Evolutionary conservation across 2,888 invertebrate species (phyloP), one percentile per base, ranked within the genome.

Genomic region (Blomia tropicalis): DNA sequence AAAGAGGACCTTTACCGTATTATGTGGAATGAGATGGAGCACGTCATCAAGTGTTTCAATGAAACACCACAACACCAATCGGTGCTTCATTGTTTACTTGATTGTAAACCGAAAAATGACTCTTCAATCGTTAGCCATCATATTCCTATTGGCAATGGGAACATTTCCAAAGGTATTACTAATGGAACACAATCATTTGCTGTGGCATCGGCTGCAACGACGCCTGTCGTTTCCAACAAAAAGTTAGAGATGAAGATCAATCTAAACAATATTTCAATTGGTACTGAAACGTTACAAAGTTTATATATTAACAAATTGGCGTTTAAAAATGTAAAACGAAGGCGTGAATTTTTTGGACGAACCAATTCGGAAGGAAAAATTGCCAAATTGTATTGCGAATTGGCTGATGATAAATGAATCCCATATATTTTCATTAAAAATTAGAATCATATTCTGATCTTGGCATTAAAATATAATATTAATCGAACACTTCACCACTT

Each of bases 21-120:
- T 65, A 80, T 93, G 73, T 95, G 92, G 85, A 79, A 81, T 31
- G 93, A 95, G 72, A 73, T 93, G 56, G 93, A 93, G 72, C 82
- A 82, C 14, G 78, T 91, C 41, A 76, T 93, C 0, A 82, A 85
- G 61, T 81, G 82, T 29, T 84, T 86, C 72, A 79, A 84, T 29
- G 83, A 83, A 60, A 84, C 89, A 0, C 77, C 83, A 2, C 82
- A 82, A 67, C 93, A 93, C 71, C 80, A 82, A 65, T 80, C 82
- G 63, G 79, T 91, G 22, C 76, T 90, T 53, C 82, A 83, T 58
- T 87, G 87, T 71, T 76, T 93, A 53, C 77, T 87, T 29, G 91
- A 92, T 70, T 84, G 84, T 68, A 78, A 61, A 19, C 44, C 36
- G 11, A 53, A n/a, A n/a, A 25, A 30, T 53, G 11, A 53, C 14